phyloP scores from a whole-genome alignment of 1,140 invertebrate species.

The Drosophila ercepeae region DNA sequence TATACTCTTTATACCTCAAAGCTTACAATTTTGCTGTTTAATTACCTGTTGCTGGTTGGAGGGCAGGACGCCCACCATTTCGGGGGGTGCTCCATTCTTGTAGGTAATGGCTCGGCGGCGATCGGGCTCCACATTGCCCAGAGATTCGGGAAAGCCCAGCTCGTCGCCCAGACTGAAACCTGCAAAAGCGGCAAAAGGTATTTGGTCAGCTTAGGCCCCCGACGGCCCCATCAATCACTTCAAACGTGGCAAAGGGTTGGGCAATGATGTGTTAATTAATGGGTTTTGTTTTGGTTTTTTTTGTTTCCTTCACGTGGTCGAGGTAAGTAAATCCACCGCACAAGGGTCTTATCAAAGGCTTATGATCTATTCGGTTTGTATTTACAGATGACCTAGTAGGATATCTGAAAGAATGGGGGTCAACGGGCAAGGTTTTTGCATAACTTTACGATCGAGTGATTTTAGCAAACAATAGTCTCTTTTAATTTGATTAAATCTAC shows the following conservation, averaged over 20 bases:
- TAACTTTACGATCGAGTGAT: neutral
- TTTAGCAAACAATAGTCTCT: neutral
- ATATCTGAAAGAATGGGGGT: conserved; percentile 2
- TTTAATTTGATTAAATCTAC: neutral
- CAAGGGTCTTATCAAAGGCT: conserved; percentile 24
- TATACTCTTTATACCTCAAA: too few species aligned
- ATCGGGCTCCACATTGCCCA: conserved; percentile 89
- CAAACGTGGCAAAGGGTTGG: conserved; percentile 34
- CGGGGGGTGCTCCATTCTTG: conserved; percentile 84
- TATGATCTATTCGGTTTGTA: conserved; percentile 21
- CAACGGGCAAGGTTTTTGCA: conserved; percentile 1
- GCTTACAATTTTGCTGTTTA: neutral
- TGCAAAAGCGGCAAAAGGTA: conserved; percentile 69
- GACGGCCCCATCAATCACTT: conserved; percentile 50
- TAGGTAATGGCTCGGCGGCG: conserved; percentile 87
- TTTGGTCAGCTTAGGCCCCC: conserved; percentile 13
- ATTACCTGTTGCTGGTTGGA: conserved; percentile 63
- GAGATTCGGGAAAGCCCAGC: conserved; percentile 90
- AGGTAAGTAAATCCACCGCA: conserved; percentile 1
- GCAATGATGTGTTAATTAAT: conserved; percentile 59
- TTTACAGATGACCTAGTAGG: conserved; percentile 18
- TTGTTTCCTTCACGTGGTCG: conserved; percentile 15
- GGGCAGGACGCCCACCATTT: conserved; percentile 66
- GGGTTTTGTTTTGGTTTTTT: conserved; percentile 37
- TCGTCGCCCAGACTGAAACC: conserved; percentile 94